Evolutionary conservation across 2,797 vertebrate genomes (phyloP), one percentile per base, ranked within the genome.

Genomic region (Valencia hispanica): DNA sequence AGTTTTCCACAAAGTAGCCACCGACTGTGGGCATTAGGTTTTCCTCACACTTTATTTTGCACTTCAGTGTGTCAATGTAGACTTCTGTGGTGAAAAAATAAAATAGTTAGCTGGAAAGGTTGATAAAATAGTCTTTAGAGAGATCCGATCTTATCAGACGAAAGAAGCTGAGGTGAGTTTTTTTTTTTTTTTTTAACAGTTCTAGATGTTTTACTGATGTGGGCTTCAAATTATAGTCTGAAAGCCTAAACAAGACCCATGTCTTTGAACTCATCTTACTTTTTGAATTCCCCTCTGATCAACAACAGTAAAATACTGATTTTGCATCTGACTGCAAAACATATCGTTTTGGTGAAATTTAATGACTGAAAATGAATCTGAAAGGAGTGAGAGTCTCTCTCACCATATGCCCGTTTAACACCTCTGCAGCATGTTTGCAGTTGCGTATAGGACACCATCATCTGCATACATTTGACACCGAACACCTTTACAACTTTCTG

Each of bases 1-100:
- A 96, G 85, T 96, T 97, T 79, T 97, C 96, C 90, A 97, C 97
- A 1, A 97, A 97, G 89, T 92, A 96, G 78, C 97, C 97, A 0
- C 97, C 97, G 10, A 97, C 95, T 0, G 96, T 97, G 45, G 97
- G 97, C 45, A 87, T 96, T 87, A 98, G 76, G 82, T 94, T 94
- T 2, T 93, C 84, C 77, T 97, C 97, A 36, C 97, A 98, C 81
- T 95, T 94, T 84, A 96, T 94, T 68, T 97, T 95, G 90, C 97
- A 98, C 70, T 86, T 94, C 77, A 98, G 90, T 4, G 94, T 92
- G 4, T 95, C 95, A 36, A 94, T 81, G 2, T 95, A 96, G 77
- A 94, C 93, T 77, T 96, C 97, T 97, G 87, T 5, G 73, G 66
- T 41, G 18, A 53, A 70, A 68, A 78, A 74, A 39, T 57, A 39